Evolutionary conservation across 2,113 vertebrate genomes (phyloP).

Genomic region (Hirundichthys speculiger): DNA sequence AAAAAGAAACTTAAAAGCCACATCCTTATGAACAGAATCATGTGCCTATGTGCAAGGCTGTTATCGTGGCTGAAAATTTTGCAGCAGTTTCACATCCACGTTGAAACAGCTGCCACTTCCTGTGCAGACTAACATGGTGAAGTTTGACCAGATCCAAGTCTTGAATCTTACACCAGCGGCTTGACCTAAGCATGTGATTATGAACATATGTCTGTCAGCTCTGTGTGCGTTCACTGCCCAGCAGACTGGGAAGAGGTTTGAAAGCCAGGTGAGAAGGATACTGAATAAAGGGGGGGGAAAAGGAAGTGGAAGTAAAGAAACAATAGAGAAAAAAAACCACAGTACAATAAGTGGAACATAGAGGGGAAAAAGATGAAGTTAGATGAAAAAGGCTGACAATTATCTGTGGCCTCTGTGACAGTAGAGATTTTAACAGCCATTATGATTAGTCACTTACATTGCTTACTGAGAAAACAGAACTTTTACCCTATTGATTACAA

Average conservation of each 20-base stretch:
- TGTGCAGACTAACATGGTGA: not conserved
- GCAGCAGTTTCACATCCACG: conserved; percentile 51
- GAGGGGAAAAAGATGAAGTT: too few species aligned
- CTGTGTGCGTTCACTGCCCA: too few species aligned
- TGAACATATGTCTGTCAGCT: not conserved
- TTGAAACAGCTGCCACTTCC: conserved; percentile 35
- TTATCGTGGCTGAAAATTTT: not conserved
- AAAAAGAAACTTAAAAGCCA: too few species aligned
- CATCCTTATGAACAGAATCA: too few species aligned
- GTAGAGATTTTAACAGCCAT: too few species aligned
- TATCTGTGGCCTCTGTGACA: too few species aligned
- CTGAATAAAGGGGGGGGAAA: conserved; percentile 2
- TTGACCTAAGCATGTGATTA: conserved; percentile 7
- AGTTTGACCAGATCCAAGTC: not conserved
- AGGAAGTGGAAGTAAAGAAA: not conserved
- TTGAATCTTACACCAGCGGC: conserved; percentile 7
- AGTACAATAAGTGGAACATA: too few species aligned
- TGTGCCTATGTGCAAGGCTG: not conserved
- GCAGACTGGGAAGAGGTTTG: too few species aligned
- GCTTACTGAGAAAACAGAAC: too few species aligned
- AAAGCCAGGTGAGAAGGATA: not conserved
- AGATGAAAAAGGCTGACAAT: too few species aligned
- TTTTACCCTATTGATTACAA: too few species aligned
- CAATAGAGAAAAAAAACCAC: not conserved
- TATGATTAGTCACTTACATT: too few species aligned